Base-by-base conservation (phyloP, 2,113 vertebrate genomes). In the Chionodraco myersi region DNA sequence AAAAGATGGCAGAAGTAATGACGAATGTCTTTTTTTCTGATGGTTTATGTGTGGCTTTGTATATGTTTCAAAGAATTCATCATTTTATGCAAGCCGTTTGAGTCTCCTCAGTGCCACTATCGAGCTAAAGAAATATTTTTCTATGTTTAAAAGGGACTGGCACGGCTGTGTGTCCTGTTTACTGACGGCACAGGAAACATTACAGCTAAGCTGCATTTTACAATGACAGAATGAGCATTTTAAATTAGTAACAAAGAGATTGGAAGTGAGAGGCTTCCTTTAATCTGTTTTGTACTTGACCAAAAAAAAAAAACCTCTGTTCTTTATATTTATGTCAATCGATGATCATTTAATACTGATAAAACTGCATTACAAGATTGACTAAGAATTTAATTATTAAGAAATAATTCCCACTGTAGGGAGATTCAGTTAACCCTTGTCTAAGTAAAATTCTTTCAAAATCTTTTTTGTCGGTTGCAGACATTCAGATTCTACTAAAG, bases 231-330 rank as follows among this genome's bases (percentile, higher is more conserved):
- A 83, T 66, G 36, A 41, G 58, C 6, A 41, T 76, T 26, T 84
- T 62, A 71, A 73, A 78, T 83, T 71, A 64, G 83, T n/a, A 61
- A 75, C 53, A 57, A 62, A 80, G 69, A 80, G 51, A 63, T 69
- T 57, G 10, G 34, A 78, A 70, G 71, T 13, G 41, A 70, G 53
- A 64, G 3, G 0, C 26, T 34, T 34, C 2, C 10, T 78, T 80
- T 51, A 30, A 64, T 67, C 4, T 71, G 18, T 51, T 63, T 54
- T 44, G 14, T 14, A 5, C 36, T 69, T 79, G 18, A 68, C 80
- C 36, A 21, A 21, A 21, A 21, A 21, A 21, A 21, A 21, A 21
- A 21, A 21, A 1, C 48, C 62, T 3, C 5, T 18, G 30, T 81
- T 84, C 23, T 80, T 80, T 58, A 15, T 67, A 80, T 73, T 34